Percentiles rank a stretch among this genome's conserved stretches.
Conservation (phyloP, 2,797 vertebrate genomes). For the Poeciliopsis presidionis region DNA sequence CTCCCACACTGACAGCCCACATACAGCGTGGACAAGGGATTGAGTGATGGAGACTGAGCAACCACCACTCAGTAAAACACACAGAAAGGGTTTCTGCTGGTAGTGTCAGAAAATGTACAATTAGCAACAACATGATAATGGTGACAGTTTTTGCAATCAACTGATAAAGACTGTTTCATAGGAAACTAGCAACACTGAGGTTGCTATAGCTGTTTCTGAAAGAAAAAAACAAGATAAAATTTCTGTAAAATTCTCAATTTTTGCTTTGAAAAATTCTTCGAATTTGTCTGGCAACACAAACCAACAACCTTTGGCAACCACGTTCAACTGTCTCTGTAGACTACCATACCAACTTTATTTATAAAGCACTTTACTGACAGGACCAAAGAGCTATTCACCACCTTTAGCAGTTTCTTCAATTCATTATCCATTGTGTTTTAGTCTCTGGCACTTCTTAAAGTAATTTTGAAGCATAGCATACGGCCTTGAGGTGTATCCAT, state of each 20-base stretch:
- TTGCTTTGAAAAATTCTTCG: background rate
- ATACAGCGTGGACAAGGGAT: conserved; percentile 44
- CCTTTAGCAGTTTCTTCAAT: conserved; percentile 15
- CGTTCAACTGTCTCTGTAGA: background rate
- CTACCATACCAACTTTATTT: background rate
- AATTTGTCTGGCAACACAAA: background rate
- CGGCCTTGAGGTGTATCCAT: conserved; percentile 55
- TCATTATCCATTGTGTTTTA: conserved; percentile 30
- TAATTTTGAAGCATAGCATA: conserved; percentile 38
- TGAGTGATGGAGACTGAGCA: conserved; percentile 48
- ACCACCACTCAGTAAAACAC: conserved; percentile 48
- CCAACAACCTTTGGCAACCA: background rate
- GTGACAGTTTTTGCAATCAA: background rate
- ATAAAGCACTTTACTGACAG: no score
- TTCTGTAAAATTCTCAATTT: background rate
- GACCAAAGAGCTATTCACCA: background rate
- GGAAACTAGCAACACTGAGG: conserved; percentile 37
- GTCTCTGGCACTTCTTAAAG: conserved; percentile 40
- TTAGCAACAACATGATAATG: conserved; percentile 8
- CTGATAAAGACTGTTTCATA: conserved; percentile 36
- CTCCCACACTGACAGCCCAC: conserved; percentile 67
- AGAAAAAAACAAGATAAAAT: background rate
- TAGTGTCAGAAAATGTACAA: conserved; percentile 38
- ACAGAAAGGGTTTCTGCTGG: conserved; percentile 32
- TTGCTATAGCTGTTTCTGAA: no score